Base-by-base conservation (phyloP, 1,140 invertebrate species). In the Drosophila navojoa region DNA sequence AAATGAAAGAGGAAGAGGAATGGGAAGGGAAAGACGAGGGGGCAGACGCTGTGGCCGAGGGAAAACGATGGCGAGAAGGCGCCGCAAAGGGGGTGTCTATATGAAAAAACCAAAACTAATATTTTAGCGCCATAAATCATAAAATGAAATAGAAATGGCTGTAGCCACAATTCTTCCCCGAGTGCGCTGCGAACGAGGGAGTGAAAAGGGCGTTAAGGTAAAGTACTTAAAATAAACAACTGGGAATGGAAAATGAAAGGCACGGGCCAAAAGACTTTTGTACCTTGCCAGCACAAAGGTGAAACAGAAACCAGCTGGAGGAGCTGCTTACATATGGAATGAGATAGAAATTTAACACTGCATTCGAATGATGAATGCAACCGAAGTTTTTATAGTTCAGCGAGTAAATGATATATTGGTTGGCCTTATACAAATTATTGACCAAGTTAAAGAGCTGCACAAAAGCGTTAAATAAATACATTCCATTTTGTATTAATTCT, bases 61-160 rank as follows among this genome's bases (percentile, higher is more conserved):
- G 22, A 13, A 10, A 40, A 11, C 0, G 27, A 35, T 16, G 35
- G 49, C 10, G 16, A 45, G 29, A 42, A 32, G 15, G 35, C 49
- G 19, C 50, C 49, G 13, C 4, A 19, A 7, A 9, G 52, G 16
- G 40, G 29, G 9, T 62, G 61, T 76, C 76, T 76, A 58, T 85
- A 79, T 77, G 81, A 85, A 85, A 85, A 85, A 85, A 85, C 81
- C 81, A 86, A 85, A 85, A 81, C 77, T 85, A 85, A 85, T 85
- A 85, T 85, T 85, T 85, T 81, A 85, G 60, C 81, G 63, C 81
- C 81, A 85, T 85, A 85, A 85, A 85, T 85, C 81, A 85, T 81
- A 85, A 86, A 80, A 85, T 76, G 79, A 70, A 81, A 81, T 81
- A 79, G 73, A 79, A 84, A 84, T 77, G 68, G 64, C 69, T 85